Percentiles rank a stretch among this genome's conserved stretches.
These are phyloP conservation scores for Nephrotoma guestfalica DNA, from an alignment of 2,888 invertebrate genomes.

Conservation along the genomic window DNA sequence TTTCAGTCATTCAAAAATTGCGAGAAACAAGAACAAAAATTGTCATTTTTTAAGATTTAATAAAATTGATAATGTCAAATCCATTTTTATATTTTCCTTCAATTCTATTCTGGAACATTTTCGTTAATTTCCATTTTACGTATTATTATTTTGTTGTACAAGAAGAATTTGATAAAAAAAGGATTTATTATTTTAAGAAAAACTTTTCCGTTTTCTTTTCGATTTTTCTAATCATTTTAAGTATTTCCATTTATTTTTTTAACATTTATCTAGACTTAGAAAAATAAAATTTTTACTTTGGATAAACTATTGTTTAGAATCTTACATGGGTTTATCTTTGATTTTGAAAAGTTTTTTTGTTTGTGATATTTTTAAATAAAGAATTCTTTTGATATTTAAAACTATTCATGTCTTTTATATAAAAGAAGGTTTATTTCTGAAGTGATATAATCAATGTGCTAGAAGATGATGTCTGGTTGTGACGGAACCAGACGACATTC, in stretches of 20 bases:
- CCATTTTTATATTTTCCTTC: background rate
- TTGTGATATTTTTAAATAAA: background rate
- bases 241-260: background rate
- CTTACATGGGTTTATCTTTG: background rate
- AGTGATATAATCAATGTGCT: background rate
- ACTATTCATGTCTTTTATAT: background rate
- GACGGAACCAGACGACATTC: background rate
- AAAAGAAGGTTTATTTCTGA: background rate
- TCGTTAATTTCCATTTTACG: background rate
- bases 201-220: background rate
- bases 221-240: background rate
- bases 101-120: background rate
- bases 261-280: background rate
- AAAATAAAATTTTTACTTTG: background rate
- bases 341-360: background rate
- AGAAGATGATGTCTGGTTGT: background rate
- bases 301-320: background rate
- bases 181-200: background rate
- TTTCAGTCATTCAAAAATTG: background rate
- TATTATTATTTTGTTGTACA: background rate
- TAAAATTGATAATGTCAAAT: background rate
- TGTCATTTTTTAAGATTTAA: background rate
- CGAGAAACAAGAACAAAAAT: background rate
- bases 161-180: background rate
- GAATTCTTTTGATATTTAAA: background rate